Base-by-base conservation (phyloP, 2,797 vertebrate genomes). In the Cetoscarus ocellatus region DNA sequence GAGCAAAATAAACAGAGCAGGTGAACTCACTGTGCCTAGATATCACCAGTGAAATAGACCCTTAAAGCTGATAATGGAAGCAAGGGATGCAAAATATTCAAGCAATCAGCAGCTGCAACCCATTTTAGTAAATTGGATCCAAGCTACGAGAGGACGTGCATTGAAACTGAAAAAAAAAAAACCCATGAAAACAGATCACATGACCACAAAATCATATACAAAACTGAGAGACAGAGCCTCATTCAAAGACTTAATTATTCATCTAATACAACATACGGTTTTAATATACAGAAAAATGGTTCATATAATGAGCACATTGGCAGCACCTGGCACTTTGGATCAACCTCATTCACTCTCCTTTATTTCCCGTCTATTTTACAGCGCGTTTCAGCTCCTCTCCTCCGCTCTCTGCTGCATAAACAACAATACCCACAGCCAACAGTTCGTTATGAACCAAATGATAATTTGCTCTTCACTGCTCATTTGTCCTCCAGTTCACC, bases 261-360 rank as follows among this genome's bases (percentile, higher is more conserved):
- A 36, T 55, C 69, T 0, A 36, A 9, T 15, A 57, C 13, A 71
- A 57, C 51, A 77, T 14, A 35, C 60, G 19, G 19, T n/a, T 14
- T 12, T 17, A 3, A 44, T 61, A 55, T 12, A 15, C 12, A 42
- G 35, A 62, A 43, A 42, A 17, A 14, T 38, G 18, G 8, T 5
- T 0, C 8, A 51, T 43, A 15, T 13, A 35, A 67, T 50, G 27
- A 42, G 13, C 13, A 36, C 1, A 53, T 54, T 4, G 54, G 49
- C 51, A 70, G 52, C 71, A 73, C 50, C 75, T 63, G 70, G 64
- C 44, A 34, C 47, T 50, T 19, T 59, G 54, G 52, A 65, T 39
- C 18, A 15, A 8, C 61, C 38, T 56, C 48, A 15, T 14, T 55
- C 39, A 3, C 11, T 45, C 36, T 49, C 7, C 43, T 60, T 12